Percentiles rank a stretch among this genome's conserved stretches.
phyloP scores from a whole-genome alignment of 2,888 invertebrate species.

The Opisthograptis luteolata region DNA sequence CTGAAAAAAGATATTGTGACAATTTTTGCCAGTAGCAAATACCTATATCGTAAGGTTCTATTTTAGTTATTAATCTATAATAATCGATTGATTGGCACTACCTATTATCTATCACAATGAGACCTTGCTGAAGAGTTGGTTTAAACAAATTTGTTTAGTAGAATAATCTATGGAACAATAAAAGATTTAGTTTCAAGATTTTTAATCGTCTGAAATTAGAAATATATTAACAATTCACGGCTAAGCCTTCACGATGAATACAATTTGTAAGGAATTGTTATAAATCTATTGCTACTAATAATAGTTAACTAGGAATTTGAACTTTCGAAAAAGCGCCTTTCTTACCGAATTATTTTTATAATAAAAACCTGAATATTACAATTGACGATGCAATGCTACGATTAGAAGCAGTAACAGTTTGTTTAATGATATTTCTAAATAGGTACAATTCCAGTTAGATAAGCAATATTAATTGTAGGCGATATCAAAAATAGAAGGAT shows the following conservation, averaged over 20 bases:
- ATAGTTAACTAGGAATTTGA: constrained; percentile 26
- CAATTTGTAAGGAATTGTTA: constrained; percentile 23
- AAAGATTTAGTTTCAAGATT: not conserved
- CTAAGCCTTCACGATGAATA: constrained; percentile 29
- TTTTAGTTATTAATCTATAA: no score
- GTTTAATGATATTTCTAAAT: constrained; percentile 43
- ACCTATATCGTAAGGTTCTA: not conserved
- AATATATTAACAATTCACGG: constrained; percentile 20
- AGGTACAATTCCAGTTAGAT: constrained; percentile 68
- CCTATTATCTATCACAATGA: constrained; percentile 74
- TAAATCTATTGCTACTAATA: constrained; percentile 26
- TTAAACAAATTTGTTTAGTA: constrained; percentile 26
- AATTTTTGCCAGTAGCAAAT: constrained; percentile 21
- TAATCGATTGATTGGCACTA: constrained; percentile 65
- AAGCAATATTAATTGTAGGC: constrained; percentile 76
- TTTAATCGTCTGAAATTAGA: constrained; percentile 3
- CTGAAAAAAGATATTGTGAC: constrained; percentile 2
- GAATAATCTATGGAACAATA: constrained; percentile 11
- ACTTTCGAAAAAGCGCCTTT: constrained; percentile 28
- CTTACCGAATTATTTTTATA: constrained; percentile 15
- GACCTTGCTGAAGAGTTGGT: constrained; percentile 57
- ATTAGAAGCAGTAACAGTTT: constrained; percentile 46
- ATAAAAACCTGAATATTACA: constrained; percentile 40
- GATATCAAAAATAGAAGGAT: constrained; percentile 84
- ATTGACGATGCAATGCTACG: constrained; percentile 56